Percentiles rank a stretch among this genome's conserved stretches.
Evolutionary conservation across 1,140 invertebrate genomes (phyloP).

Genomic region (Tyrophagus putrescentiae): DNA sequence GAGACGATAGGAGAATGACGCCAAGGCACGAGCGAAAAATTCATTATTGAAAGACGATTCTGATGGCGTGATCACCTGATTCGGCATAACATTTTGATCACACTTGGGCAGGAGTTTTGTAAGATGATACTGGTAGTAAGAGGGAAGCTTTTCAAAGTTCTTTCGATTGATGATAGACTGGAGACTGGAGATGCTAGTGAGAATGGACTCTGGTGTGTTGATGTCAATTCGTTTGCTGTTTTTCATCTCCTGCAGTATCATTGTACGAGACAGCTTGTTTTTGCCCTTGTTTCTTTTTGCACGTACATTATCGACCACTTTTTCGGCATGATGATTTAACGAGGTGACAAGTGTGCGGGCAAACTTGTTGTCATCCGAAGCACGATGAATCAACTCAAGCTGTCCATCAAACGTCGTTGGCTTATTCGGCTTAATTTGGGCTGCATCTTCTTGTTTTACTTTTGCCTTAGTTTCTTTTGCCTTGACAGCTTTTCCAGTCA

Average conservation of each 20-base stretch:
- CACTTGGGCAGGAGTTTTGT: constrained; percentile 12
- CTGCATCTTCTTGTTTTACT: not conserved
- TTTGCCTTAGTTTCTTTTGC: not conserved
- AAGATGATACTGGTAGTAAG: constrained; percentile 8
- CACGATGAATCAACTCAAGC: not conserved
- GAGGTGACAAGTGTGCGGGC: not conserved
- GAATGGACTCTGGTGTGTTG: constrained; percentile 8
- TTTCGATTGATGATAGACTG: not conserved
- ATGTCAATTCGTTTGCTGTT: constrained; percentile 6
- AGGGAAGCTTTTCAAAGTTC: not conserved
- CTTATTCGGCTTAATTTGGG: not conserved
- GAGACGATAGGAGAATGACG: not conserved
- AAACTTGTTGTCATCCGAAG: not conserved
- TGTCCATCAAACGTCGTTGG: not conserved
- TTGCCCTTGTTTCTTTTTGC: not conserved
- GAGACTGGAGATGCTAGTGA: not conserved
- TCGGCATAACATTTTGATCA: not conserved
- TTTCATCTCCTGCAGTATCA: not conserved
- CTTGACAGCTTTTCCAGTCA: not conserved
- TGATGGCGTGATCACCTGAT: not conserved
- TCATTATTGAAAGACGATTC: constrained; percentile 2
- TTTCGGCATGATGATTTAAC: not conserved
- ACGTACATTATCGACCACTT: not conserved
- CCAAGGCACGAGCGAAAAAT: constrained; percentile 8
- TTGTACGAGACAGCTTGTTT: not conserved